Base-by-base conservation (phyloP, 1,140 invertebrate species). In the Pseudoatta argentina region DNA sequence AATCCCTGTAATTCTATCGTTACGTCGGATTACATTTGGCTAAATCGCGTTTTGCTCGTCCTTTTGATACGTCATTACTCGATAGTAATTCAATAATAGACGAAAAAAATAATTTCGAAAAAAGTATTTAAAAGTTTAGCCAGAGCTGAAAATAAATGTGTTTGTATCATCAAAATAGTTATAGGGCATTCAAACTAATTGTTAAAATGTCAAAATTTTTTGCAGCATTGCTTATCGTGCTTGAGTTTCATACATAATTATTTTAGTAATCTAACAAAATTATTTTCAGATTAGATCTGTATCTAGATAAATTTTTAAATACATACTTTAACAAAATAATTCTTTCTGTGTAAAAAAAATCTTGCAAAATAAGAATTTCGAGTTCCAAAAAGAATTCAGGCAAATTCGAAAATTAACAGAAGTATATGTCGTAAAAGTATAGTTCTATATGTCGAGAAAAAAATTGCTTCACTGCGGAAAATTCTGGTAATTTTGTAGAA, bases 401-500 rank as follows among this genome's bases (percentile, higher is more conserved):
- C 6, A 34, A 27, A 59, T 71, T 81, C 10, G 7, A 3, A 2
- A 71, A 81, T 71, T n/a, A 59, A 16, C 53, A 3, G 12, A 51
- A 71, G 30, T 82, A n/a, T 16, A 24, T 10, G n/a, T 14, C 16
- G 21, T 81, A 2, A 53, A 71, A 71, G 16, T 7, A 39, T 39
- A 30, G 30, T 34, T 0, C 34, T 39, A 16, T 8, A 59, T n/a
- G 53, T n/a, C 10, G 67, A 55, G 8, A 48, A 51, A 63, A 61
- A 30, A 34, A 61, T 34, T 51, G 39, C 78, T 27, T 5, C 0
- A 8, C 24, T 18, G 18, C n/a, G 63, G 72, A 87, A 83, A 83
- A 89, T 87, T 89, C 66, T 61, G 61, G 81, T 86, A 75, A 89
- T 75, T 78, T 89, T 78, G 76, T 67, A 63, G 72, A 89, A 87